Evolutionary conservation across 1,140 invertebrate species (phyloP), one percentile per base, ranked within the genome.

Genomic region (Plodia interpunctella): DNA sequence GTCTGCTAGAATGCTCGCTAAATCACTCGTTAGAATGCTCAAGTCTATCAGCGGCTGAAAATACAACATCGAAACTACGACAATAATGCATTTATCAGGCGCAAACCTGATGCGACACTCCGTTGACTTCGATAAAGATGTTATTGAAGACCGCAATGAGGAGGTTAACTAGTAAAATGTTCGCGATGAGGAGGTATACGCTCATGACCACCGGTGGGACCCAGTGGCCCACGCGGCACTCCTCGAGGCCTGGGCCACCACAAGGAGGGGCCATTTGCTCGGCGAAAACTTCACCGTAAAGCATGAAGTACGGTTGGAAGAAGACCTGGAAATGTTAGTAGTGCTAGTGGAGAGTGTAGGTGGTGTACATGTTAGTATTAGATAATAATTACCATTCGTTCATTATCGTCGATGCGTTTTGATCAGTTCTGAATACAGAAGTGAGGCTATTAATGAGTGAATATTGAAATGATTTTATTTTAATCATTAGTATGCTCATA

Each of bases 111-210:
- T 98, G 95, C 8, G 98, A 97, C 51, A 97, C 94, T 50, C 96
- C 95, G 90, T 98, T 98, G 57, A 98, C 97, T 86, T 98, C 96
- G 68, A 96, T 96, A 90, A 99, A 99, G 72, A 99, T 99, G 84
- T 98, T 98, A 90, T 99, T 99, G 91, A 99, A 99, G 18, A 98
- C 97, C 5, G 98, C 98, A 79, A 99, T 99, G 44, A 99, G 93
- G 19, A 99, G 92, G 88, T 98, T 99, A 70, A 99, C 97, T 57
- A 99, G 92, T 21, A 99, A 91, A 74, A 99, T 98, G 90, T 99
- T 99, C 32, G 98, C 97, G 63, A 99, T 95, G 72, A 99, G 93
- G 52, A 99, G 93, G 87, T 98, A 99, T 62, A 98, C 93, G 62
- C 96, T 96, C 98, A 99, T 99, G 53, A 97, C 95, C 25, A 95